Evolutionary conservation across 2,888 invertebrate species (phyloP), one percentile per base, ranked within the genome.

Genomic region (Pachliopta kotzebuea): DNA sequence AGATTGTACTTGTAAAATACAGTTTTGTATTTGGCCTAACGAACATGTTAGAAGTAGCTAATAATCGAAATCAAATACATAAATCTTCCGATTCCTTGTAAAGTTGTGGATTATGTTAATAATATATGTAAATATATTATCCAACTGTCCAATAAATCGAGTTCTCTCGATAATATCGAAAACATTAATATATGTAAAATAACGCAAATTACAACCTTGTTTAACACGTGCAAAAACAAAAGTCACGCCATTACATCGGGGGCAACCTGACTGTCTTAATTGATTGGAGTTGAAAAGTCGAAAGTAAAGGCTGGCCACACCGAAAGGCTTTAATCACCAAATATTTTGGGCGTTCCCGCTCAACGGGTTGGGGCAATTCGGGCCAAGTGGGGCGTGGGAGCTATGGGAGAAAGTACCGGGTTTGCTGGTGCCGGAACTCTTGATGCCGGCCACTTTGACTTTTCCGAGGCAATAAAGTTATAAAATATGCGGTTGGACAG

Each of bases 311-410:
- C 73, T 70, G 72, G 74, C 67, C 79, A 81, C 78, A 84, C 79
- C 74, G 79, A 74, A 76, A 79, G 76, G 79, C 73, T 87, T 89
- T 86, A 90, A 90, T 90, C 86, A 85, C 80, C 81, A 76, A 77
- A 77, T 75, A 76, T 75, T 86, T 88, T 89, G 90, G 90, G 89
- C 88, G 90, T 87, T 89, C 86, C 89, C 75, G 83, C 73, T 77
- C 71, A 81, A 83, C 86, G 74, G 77, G 86, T 82, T 79, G 74
- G 69, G 67, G 70, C 68, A 75, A 56, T 79, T 77, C 72, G 76
- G 74, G 76, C 70, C 84, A 87, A 85, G 85, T 84, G 76, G 82
- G 89, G 79, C 89, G 88, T 88, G 89, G 84, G 89, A 89, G 79
- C 78, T 81, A 74, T 77, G 72, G 88, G 90, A 84, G 90, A 90